These are phyloP conservation scores for Chironomus tentans DNA, from an alignment of 2,888 invertebrate species.

Conservation along the genomic window DNA sequence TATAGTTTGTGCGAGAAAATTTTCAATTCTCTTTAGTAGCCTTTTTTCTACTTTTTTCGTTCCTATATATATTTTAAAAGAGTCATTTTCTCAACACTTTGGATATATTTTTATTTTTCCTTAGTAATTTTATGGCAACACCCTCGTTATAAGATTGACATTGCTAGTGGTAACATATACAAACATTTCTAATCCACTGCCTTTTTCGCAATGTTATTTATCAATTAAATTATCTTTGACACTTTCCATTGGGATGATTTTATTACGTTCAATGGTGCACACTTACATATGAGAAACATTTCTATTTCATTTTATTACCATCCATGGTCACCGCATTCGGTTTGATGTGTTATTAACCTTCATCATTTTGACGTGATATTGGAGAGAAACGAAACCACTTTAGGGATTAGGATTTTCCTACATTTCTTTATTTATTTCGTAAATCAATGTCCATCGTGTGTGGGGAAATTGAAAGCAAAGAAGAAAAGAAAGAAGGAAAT, in stretches of 20 bases:
- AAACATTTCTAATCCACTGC: slow-evolving; percentile 13
- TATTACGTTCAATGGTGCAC: slow-evolving; percentile 9
- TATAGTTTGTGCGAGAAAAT: no score
- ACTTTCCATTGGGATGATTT: slow-evolving; percentile 22
- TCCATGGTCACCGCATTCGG: not conserved
- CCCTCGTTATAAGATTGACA: not conserved
- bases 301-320: not conserved
- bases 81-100: not conserved
- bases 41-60: no score
- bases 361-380: slow-evolving; percentile 27
- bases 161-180: not conserved
- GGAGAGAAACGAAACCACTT: slow-evolving; percentile 20
- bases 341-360: slow-evolving; percentile 22
- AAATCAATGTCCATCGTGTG: not conserved
- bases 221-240: slow-evolving; percentile 27
- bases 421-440: not conserved
- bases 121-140: not conserved
- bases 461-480: no score
- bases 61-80: no score
- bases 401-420: slow-evolving; percentile 4
- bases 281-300: not conserved
- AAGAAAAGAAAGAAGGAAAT: not conserved
- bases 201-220: slow-evolving; percentile 5
- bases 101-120: not conserved
- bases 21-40: no score